Conservation (phyloP, 2,797 vertebrate genomes). For the Leucoraja ocellata region DNA sequence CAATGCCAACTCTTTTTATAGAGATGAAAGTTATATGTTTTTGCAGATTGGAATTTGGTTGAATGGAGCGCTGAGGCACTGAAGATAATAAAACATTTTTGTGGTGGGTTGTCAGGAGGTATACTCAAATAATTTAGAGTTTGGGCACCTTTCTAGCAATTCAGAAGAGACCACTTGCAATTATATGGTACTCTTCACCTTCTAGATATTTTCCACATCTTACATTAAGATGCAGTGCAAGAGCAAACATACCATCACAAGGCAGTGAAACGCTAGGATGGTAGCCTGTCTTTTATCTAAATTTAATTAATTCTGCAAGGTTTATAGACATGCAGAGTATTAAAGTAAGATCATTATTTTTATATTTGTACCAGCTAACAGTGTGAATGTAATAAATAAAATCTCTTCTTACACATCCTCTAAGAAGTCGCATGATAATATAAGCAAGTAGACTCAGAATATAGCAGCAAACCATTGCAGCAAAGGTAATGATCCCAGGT, state of each 20-base stretch:
- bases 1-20: neutral
- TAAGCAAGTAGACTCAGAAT: neutral
- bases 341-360: neutral
- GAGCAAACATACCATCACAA: neutral
- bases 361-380: neutral
- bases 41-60: neutral
- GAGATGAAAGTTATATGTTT: neutral
- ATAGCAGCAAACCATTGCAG: neutral
- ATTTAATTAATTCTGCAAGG: neutral
- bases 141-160: neutral
- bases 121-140: neutral
- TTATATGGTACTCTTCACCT: neutral
- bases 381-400: neutral
- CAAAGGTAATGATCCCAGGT: too few species aligned
- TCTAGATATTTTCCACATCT: neutral
- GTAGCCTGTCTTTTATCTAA: neutral
- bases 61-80: neutral
- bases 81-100: neutral
- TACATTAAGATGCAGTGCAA: neutral
- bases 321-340: neutral
- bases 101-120: too few species aligned
- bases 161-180: neutral
- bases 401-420: neutral
- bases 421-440: neutral
- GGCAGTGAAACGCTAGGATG: neutral